A percentile compares a stretch with the other conserved stretches of the same genome.
Conservation (phyloP, 1,140 invertebrate species). For the Listronotus bonariensis region DNA sequence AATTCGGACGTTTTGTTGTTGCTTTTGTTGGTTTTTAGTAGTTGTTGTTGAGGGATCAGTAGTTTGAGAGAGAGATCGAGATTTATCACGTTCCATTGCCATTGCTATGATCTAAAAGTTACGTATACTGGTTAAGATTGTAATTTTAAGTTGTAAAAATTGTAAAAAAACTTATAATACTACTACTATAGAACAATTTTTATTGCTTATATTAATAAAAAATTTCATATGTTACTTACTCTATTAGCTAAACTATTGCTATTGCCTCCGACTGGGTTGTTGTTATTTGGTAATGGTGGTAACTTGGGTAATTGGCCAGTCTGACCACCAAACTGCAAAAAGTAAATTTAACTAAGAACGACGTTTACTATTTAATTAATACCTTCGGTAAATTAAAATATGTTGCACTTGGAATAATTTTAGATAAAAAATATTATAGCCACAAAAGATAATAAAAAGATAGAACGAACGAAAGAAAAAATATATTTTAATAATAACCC, state of each 20-base stretch:
- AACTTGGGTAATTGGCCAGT: constrained; percentile 9
- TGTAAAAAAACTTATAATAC: too few relatives aligned
- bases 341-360: neutral
- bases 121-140: neutral
- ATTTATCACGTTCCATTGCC: constrained; percentile 44
- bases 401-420: too few relatives aligned
- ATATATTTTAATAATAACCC: too few relatives aligned
- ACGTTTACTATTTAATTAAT: too few relatives aligned
- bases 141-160: too few relatives aligned
- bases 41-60: constrained; percentile 26
- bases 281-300: neutral
- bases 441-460: too few relatives aligned
- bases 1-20: constrained; percentile 34
- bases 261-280: neutral
- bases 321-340: constrained; percentile 30
- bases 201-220: too few relatives aligned
- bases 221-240: constrained; percentile 29
- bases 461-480: too few relatives aligned
- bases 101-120: constrained; percentile 45
- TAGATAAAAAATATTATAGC: too few relatives aligned
- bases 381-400: too few relatives aligned
- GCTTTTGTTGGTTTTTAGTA: constrained; percentile 15
- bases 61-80: constrained; percentile 19
- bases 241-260: constrained; percentile 45
- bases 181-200: too few relatives aligned